Percentiles rank a stretch among this genome's conserved stretches.
Evolutionary conservation across 2,888 invertebrate genomes (phyloP).

Genomic region (Pemphredon lugubris): DNA sequence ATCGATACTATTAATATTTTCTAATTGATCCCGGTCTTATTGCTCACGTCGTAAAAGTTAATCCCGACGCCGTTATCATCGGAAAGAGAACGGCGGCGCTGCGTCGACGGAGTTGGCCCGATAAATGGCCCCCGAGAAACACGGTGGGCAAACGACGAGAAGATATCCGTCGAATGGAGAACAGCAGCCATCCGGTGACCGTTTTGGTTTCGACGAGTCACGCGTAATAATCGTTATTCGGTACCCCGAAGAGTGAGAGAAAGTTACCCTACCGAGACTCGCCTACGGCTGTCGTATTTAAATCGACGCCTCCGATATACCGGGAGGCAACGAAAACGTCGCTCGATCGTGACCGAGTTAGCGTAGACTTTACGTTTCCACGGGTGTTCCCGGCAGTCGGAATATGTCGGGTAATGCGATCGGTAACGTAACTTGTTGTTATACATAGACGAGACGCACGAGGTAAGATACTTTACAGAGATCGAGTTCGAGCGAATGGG

Average conservation of each 20-base stretch:
- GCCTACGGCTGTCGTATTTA: conserved; percentile 67
- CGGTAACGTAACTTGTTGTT: conserved; percentile 11
- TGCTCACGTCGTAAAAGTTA: no score
- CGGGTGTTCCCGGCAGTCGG: neutral
- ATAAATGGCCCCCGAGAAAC: no score
- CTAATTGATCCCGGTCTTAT: no score
- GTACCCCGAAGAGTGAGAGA: conserved; percentile 67
- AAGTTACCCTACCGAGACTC: conserved; percentile 67
- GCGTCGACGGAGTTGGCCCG: no score
- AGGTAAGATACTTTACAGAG: neutral
- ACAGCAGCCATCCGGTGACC: conserved; percentile 38
- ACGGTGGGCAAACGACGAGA: no score
- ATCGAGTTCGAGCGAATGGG: neutral
- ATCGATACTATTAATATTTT: no score
- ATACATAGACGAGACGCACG: neutral
- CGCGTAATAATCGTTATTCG: conserved; percentile 75
- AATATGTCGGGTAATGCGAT: conserved; percentile 24
- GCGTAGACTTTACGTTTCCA: neutral
- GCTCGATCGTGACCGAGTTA: neutral
- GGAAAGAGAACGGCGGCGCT: no score
- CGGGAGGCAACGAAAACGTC: conserved; percentile 40
- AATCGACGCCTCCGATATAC: conserved; percentile 58
- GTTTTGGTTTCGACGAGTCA: conserved; percentile 71
- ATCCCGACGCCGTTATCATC: no score
- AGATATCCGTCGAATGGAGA: conserved; percentile 35